Evolutionary conservation across 1,140 invertebrate genomes (phyloP), one percentile per base, ranked within the genome.

Genomic region (Rhagoletis pomonella): DNA sequence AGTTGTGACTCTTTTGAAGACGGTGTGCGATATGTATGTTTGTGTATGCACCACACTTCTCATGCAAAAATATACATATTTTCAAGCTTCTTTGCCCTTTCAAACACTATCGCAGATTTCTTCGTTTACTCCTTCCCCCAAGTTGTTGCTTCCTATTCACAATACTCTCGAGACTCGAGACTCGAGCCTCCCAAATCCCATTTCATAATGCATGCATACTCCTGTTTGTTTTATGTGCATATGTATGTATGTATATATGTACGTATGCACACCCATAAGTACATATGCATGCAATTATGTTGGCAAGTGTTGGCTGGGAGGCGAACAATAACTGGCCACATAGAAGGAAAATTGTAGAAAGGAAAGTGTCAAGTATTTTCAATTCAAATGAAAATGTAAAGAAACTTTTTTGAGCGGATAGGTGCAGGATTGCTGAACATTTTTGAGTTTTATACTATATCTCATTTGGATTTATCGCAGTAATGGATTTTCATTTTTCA

Each of bases 51-150:
- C 73, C 47, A 14, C 60, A 10, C 47, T 55, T 55, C n/a, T 81
- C 73, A 81, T 81, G 73, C 73, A 81, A 81, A 81, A 81, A 81
- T 81, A 81, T n/a, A n/a, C n/a, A n/a, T 29, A 6, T 62, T 17
- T n/a, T 14, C 4, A 12, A 62, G 60, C 60, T 62, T 62, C 60
- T 62, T 62, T 14, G 4, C 17, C 7, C 60, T 12, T 62, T 62
- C 60, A n/a, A 62, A 62, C 60, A 12, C 60, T 14, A 62, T 62
- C 60, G 60, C 60, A 62, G 4, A 62, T 14, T 17, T 62, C 60
- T 17, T 17, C 12, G 3, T 62, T 17, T 62, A 62, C 17, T 17
- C n/a, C 69, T 55, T 77, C 14, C 47, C 3, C 47, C 7, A 19
- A 0, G 17, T 47, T 55, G 7, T 81, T 19, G 73, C n/a, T 67